These are phyloP conservation scores for Potamarius usumacintae DNA, from an alignment of 2,113 vertebrate genomes.

Conservation along the genomic window DNA sequence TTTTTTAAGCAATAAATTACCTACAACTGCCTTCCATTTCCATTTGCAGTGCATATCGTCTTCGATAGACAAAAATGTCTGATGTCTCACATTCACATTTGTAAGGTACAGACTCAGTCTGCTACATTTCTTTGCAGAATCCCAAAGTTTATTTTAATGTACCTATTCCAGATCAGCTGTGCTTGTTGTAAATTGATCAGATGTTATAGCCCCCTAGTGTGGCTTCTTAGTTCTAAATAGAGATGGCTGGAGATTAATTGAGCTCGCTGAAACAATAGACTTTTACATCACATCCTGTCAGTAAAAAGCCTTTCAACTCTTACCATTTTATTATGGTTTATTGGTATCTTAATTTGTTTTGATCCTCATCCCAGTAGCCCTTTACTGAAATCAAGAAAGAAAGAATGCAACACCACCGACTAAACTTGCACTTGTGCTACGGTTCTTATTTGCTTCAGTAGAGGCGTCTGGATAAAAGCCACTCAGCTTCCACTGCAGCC, in stretches of 20 bases:
- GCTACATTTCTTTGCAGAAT: slow-evolving; percentile 1
- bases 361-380: background rate
- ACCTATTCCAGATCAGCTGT: background rate
- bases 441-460: background rate
- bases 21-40: background rate
- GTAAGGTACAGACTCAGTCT: background rate
- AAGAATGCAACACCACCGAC: background rate
- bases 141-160: background rate
- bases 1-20: background rate
- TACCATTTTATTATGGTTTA: background rate
- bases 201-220: background rate
- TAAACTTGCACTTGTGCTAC: slow-evolving; percentile 6
- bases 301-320: background rate
- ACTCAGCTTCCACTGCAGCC: background rate
- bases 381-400: background rate
- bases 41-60: background rate
- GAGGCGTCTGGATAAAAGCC: background rate
- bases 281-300: background rate
- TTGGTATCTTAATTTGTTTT: background rate
- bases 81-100: background rate
- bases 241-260: background rate
- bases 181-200: slow-evolving; percentile 13
- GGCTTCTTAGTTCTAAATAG: background rate
- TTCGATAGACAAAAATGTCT: background rate
- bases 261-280: background rate